phyloP scores from a whole-genome alignment of 2,113 vertebrate genomes.

The Xiphophorus hellerii region DNA sequence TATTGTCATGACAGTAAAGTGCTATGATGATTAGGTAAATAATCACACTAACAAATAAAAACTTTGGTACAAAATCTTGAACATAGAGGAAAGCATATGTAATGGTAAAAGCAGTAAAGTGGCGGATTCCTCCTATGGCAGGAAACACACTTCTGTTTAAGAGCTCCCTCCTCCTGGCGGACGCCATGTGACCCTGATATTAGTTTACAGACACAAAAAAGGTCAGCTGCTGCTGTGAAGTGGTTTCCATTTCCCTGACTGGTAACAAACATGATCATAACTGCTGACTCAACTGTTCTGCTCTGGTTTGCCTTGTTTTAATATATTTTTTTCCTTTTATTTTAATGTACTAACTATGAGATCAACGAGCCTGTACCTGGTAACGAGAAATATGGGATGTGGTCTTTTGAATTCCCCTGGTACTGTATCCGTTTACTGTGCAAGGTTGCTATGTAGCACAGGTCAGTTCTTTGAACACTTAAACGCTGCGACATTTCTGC shows the following conservation, averaged over 20 bases:
- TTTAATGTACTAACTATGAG: constrained; percentile 29
- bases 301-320: constrained; percentile 56
- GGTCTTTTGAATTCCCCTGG: constrained; percentile 4
- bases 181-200: constrained; percentile 52
- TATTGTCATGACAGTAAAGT: constrained; percentile 54
- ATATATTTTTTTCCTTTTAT: constrained; percentile 15
- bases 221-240: constrained; percentile 46
- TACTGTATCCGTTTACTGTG: constrained; percentile 40
- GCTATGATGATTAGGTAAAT: constrained; percentile 60
- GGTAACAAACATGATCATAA: constrained; percentile 52
- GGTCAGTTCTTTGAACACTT: constrained; percentile 41
- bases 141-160: constrained; percentile 88
- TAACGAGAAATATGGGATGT: constrained; percentile 1
- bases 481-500: constrained; percentile 13
- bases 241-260: constrained; percentile 43
- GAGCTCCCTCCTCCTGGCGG: constrained; percentile 49
- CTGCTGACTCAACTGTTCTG: constrained; percentile 57
- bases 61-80: constrained; percentile 38
- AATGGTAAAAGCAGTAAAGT: constrained; percentile 78
- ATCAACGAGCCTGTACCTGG: constrained; percentile 32
- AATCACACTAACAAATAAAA: constrained; percentile 50
- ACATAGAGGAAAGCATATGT: constrained; percentile 51
- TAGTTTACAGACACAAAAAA: constrained; percentile 41
- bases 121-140: constrained; percentile 99
- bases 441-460: constrained; percentile 71